Evolutionary conservation across 2,797 vertebrate species (phyloP).

Genomic region (Betta splendens): DNA sequence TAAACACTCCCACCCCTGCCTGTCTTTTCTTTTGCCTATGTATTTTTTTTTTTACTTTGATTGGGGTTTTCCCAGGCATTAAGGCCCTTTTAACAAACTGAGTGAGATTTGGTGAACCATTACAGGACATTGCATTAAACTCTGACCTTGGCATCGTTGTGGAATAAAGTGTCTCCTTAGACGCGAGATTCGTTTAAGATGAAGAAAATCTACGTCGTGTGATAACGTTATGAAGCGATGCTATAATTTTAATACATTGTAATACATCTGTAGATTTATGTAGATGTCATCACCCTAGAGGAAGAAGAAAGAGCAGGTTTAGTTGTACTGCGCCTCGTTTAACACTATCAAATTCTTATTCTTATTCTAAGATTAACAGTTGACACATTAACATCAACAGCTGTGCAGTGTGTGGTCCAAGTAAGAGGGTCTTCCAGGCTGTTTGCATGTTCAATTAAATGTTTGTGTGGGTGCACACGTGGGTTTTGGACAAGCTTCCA

Average conservation of each 20-base stretch:
- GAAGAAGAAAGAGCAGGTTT: neutral
- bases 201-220: too few relatives aligned
- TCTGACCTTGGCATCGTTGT: conserved; percentile 59
- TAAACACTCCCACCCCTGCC: conserved; percentile 38
- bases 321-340: neutral
- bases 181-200: conserved; percentile 19
- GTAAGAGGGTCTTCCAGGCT: conserved; percentile 12
- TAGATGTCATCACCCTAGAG: too few relatives aligned
- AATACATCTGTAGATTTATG: too few relatives aligned
- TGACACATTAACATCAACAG: conserved; percentile 11
- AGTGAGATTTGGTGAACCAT: conserved; percentile 84
- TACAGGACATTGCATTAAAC: conserved; percentile 81
- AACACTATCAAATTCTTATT: conserved; percentile 6
- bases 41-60: conserved; percentile 88
- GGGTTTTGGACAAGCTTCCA: conserved; percentile 44
- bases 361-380: neutral
- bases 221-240: too few relatives aligned
- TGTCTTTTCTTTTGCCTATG: conserved; percentile 67
- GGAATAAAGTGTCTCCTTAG: conserved; percentile 23
- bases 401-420: neutral
- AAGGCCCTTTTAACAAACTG: conserved; percentile 55
- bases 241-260: too few relatives aligned
- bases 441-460: conserved; percentile 32
- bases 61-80: conserved; percentile 84
- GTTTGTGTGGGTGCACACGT: conserved; percentile 44